These are phyloP conservation scores for Drosophila macrospina DNA, from an alignment of 2,888 invertebrate genomes.

Conservation along the genomic window DNA sequence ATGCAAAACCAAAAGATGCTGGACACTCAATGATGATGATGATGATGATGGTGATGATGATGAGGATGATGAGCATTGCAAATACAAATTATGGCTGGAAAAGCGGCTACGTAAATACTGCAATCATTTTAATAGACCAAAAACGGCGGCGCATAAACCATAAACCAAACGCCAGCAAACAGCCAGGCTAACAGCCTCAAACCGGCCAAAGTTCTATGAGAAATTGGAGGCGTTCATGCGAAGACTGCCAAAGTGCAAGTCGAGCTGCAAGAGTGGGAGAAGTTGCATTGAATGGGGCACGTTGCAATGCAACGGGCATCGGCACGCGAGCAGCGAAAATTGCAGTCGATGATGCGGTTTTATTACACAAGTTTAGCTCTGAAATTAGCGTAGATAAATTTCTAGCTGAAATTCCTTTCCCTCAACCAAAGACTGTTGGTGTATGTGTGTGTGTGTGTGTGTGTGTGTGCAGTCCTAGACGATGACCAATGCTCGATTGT, in stretches of 20 bases:
- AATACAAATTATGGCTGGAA: slow-evolving; percentile 79
- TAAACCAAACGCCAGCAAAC: slow-evolving; percentile 74
- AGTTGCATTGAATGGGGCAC: slow-evolving; percentile 5
- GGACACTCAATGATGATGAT: slow-evolving; percentile 68
- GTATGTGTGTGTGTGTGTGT: slow-evolving; percentile 20
- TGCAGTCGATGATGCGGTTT: slow-evolving; percentile 72
- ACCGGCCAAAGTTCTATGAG: slow-evolving; percentile 54
- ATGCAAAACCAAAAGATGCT: slow-evolving; percentile 59
- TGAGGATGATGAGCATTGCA: slow-evolving; percentile 78
- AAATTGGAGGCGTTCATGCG: slow-evolving; percentile 68
- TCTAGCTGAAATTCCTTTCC: slow-evolving; percentile 68
- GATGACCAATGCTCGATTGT: slow-evolving; percentile 73
- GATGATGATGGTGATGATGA: slow-evolving; percentile 40
- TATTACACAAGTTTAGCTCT: slow-evolving; percentile 78
- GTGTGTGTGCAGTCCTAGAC: slow-evolving; percentile 35
- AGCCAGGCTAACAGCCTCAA: slow-evolving; percentile 15
- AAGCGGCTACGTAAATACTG: slow-evolving; percentile 81
- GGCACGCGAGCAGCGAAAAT: slow-evolving; percentile 76
- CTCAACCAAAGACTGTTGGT: neutral
- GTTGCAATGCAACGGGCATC: slow-evolving; percentile 35
- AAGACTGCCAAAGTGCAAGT: slow-evolving; percentile 48
- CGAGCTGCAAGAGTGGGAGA: slow-evolving; percentile 8
- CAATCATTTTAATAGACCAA: slow-evolving; percentile 82
- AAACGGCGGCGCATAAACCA: slow-evolving; percentile 81
- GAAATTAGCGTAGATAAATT: slow-evolving; percentile 83